phyloP scores from a whole-genome alignment of 2,888 invertebrate genomes.

The Thera britannica region DNA sequence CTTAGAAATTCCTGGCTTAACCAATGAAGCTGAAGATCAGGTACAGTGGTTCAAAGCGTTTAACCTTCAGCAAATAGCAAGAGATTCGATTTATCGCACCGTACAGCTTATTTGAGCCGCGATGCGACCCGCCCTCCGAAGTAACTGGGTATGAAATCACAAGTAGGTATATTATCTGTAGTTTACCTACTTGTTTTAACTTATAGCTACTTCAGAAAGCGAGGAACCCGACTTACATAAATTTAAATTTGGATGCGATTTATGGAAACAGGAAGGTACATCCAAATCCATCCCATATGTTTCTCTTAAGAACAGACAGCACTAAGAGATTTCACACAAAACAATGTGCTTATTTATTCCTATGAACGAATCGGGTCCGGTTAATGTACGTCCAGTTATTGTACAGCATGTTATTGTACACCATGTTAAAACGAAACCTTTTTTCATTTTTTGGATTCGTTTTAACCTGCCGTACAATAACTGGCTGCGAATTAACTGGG shows the following conservation, averaged over 20 bases:
- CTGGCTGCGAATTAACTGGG: no score
- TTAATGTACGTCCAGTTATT: no score
- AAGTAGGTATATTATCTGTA: constrained; percentile 1
- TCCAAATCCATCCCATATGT: no score
- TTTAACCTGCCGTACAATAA: no score
- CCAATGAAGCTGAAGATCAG: constrained; percentile 6
- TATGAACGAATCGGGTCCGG: no score
- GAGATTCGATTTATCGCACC: constrained; percentile 35
- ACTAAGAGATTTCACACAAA: no score
- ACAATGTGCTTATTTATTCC: no score
- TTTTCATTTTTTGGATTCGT: no score
- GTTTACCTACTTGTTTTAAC: not conserved
- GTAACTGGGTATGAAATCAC: constrained; percentile 23
- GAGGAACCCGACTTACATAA: not conserved
- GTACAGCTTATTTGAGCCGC: constrained; percentile 19
- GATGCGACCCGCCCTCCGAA: constrained; percentile 19
- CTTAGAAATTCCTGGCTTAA: not conserved
- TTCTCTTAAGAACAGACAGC: no score
- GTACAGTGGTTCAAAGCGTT: constrained; percentile 27
- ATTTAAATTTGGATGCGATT: not conserved
- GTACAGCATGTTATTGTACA: no score
- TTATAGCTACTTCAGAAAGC: not conserved
- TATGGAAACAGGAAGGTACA: no score
- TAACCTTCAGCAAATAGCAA: constrained; percentile 27
- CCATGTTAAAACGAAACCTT: no score